A percentile compares a stretch with the other conserved stretches of the same genome.
These are phyloP conservation scores for Hoplostethus mediterraneus DNA, from an alignment of 2,797 vertebrate species.

Conservation along the genomic window DNA sequence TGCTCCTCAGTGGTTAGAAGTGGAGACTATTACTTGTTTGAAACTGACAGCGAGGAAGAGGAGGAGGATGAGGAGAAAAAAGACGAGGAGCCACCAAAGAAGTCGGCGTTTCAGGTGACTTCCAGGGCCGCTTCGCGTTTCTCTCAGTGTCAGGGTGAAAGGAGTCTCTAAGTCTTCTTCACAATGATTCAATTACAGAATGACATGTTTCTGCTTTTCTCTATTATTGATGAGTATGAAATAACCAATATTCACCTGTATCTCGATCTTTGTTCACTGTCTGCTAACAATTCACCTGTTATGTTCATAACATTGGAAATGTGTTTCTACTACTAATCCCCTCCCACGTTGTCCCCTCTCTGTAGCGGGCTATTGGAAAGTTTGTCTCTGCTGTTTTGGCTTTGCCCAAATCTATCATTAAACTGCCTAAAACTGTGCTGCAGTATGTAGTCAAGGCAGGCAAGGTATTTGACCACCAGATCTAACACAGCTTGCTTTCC, in stretches of 20 bases:
- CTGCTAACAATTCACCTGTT: constrained; percentile 17
- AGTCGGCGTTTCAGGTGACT: constrained; percentile 92
- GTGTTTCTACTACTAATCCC: constrained; percentile 66
- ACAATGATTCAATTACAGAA: background rate
- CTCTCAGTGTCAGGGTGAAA: background rate
- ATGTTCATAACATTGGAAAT: constrained; percentile 33
- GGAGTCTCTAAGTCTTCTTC: background rate
- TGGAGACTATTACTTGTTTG: constrained; percentile 99
- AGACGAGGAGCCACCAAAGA: constrained; percentile 91
- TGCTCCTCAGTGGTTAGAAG: constrained; percentile 96
- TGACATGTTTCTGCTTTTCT: background rate
- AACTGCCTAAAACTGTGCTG: constrained; percentile 99
- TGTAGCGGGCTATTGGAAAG: constrained; percentile 98
- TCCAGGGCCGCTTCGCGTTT: background rate
- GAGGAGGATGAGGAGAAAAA: constrained; percentile 94
- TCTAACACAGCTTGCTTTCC: constrained; percentile 57
- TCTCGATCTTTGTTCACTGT: background rate
- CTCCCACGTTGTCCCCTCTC: constrained; percentile 87
- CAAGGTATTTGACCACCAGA: constrained; percentile 90
- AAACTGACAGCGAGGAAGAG: constrained; percentile 99
- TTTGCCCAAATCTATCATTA: constrained; percentile 99
- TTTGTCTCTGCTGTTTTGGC: constrained; percentile 98
- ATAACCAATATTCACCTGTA: background rate
- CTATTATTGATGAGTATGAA: constrained; percentile 6
- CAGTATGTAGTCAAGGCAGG: constrained; percentile 97